These are phyloP conservation scores for Tetranychus truncatus DNA, from an alignment of 2,888 invertebrate species.

Conservation along the genomic window DNA sequence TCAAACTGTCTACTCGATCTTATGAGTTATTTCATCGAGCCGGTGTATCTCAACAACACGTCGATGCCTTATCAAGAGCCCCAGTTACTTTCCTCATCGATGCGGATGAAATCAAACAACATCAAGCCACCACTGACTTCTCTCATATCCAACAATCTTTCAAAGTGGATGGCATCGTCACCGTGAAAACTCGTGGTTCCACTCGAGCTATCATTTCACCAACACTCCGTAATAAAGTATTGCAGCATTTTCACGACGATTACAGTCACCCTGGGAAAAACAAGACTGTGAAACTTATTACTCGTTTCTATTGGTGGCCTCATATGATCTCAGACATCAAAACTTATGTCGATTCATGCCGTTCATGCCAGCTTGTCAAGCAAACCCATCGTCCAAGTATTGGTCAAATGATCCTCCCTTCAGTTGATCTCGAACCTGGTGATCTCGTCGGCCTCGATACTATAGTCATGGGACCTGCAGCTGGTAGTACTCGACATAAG, in stretches of 20 bases:
- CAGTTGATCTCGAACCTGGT: not conserved
- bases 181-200: not conserved
- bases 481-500: not conserved
- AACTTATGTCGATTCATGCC: not conserved
- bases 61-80: not conserved
- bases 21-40: not conserved
- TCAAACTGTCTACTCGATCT: not conserved
- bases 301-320: not conserved
- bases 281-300: conserved; percentile 3
- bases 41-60: not conserved
- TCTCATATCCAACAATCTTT: not conserved
- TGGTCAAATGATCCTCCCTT: conserved; percentile 2
- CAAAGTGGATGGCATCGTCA: not conserved
- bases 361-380: not conserved
- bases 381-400: not conserved
- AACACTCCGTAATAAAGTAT: not conserved
- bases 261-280: not conserved
- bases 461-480: conserved; percentile 11
- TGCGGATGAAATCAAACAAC: too few species aligned
- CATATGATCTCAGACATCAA: not conserved
- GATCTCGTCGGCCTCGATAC: conserved; percentile 9
- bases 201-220: not conserved
- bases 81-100: not conserved
- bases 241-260: not conserved
- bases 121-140: not conserved